These are phyloP conservation scores for Drosophila birchii DNA, from an alignment of 2,888 invertebrate species.

Conservation along the genomic window DNA sequence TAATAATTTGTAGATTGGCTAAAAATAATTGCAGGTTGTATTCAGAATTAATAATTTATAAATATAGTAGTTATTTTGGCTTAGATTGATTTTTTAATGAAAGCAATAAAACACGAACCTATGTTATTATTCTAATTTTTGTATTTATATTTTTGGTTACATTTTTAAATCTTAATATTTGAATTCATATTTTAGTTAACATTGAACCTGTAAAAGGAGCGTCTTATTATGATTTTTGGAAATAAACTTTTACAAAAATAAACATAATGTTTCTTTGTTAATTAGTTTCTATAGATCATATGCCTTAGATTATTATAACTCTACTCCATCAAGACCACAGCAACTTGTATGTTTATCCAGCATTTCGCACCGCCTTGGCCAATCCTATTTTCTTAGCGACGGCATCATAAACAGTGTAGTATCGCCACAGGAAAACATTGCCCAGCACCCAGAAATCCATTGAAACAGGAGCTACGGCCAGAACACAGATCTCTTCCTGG, in stretches of 20 bases:
- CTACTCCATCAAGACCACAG: neutral
- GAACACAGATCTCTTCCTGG: slow-evolving; percentile 26
- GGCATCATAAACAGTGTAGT: slow-evolving; percentile 63
- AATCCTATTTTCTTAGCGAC: slow-evolving; percentile 49
- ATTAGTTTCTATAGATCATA: neutral
- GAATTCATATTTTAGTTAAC: neutral
- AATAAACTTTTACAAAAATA: neutral
- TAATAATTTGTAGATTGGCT: neutral
- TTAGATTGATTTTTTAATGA: neutral
- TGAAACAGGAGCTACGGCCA: slow-evolving; percentile 45
- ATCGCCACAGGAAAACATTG: slow-evolving; percentile 57
- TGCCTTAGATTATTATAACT: neutral
- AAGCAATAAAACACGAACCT: too few species aligned
- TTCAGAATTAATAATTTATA: neutral
- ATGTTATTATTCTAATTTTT: neutral
- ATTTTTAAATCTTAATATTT: neutral
- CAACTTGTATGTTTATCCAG: neutral
- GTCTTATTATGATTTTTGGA: neutral
- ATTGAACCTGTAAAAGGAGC: too few species aligned
- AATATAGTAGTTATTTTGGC: neutral
- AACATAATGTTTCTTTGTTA: neutral
- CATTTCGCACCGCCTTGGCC: slow-evolving; percentile 36
- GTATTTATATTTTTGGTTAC: neutral
- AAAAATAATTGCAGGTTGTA: neutral
- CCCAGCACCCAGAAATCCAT: slow-evolving; percentile 61